Evolutionary conservation across 2,113 vertebrate species (phyloP).

Genomic region (Lycaon pictus): DNA sequence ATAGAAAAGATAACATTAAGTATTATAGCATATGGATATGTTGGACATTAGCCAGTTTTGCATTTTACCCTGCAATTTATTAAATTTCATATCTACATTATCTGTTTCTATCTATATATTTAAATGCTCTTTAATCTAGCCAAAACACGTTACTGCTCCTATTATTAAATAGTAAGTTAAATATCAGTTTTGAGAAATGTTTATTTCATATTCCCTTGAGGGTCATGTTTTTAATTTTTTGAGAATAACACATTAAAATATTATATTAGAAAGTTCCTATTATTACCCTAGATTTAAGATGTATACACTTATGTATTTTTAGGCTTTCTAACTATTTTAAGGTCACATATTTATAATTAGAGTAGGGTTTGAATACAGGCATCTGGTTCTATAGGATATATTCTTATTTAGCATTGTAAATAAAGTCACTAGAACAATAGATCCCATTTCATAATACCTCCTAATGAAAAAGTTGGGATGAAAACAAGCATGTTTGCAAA

Average conservation of each 20-base stretch:
- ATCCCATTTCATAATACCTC: background rate
- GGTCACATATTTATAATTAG: background rate
- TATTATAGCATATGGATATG: background rate
- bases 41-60: background rate
- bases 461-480: background rate
- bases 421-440: background rate
- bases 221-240: background rate
- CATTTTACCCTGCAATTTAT: slow-evolving; percentile 3
- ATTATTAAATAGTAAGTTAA: slow-evolving; percentile 8
- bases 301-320: background rate
- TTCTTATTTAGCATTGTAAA: background rate
- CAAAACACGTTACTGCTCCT: background rate
- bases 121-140: background rate
- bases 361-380: background rate
- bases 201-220: slow-evolving; percentile 1
- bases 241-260: background rate
- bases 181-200: background rate
- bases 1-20: background rate
- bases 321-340: background rate
- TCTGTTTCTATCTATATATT: background rate
- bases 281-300: background rate
- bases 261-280: background rate
- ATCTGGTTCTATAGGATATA: background rate
- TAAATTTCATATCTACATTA: background rate
- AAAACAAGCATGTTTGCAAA: background rate